Evolutionary conservation across 2,888 invertebrate genomes (phyloP).

Genomic region (Plutella xylostella): DNA sequence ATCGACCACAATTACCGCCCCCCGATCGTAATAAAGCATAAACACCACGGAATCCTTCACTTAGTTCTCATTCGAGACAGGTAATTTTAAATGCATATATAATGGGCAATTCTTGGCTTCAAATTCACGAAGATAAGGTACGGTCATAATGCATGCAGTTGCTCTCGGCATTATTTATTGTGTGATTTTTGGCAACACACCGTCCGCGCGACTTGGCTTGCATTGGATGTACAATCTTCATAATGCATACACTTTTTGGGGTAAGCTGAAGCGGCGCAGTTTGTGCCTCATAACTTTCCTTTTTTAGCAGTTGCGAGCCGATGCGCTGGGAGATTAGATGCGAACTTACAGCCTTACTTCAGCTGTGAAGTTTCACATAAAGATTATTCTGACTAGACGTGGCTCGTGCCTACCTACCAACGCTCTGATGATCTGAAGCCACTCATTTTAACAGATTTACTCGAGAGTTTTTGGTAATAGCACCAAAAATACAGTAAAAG

Average conservation of each 20-base stretch:
- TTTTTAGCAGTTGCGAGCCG: not conserved
- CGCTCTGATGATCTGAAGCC: too few relatives aligned
- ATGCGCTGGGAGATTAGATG: conserved; percentile 1
- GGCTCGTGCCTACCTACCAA: too few relatives aligned
- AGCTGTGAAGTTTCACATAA: too few relatives aligned
- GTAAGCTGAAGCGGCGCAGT: conserved; percentile 14
- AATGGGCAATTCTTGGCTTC: conserved; percentile 69
- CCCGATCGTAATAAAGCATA: conserved; percentile 28
- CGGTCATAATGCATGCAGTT: conserved; percentile 66
- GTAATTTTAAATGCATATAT: conserved; percentile 71
- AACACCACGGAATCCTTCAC: conserved; percentile 26
- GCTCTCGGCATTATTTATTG: conserved; percentile 63
- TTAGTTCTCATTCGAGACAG: conserved; percentile 59
- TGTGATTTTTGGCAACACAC: conserved; percentile 67
- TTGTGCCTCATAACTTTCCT: conserved; percentile 4
- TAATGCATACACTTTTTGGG: conserved; percentile 65
- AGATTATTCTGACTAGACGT: too few relatives aligned
- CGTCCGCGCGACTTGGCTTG: conserved; percentile 57
- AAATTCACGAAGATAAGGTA: conserved; percentile 68
- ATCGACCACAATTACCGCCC: conserved; percentile 26
- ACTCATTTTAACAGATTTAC: too few relatives aligned
- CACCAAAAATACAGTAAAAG: too few relatives aligned
- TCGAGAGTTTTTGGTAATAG: too few relatives aligned
- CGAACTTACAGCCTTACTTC: too few relatives aligned
- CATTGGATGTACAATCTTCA: conserved; percentile 65